phyloP scores from a whole-genome alignment of 2,888 invertebrate genomes.

The Phortica okadai region DNA sequence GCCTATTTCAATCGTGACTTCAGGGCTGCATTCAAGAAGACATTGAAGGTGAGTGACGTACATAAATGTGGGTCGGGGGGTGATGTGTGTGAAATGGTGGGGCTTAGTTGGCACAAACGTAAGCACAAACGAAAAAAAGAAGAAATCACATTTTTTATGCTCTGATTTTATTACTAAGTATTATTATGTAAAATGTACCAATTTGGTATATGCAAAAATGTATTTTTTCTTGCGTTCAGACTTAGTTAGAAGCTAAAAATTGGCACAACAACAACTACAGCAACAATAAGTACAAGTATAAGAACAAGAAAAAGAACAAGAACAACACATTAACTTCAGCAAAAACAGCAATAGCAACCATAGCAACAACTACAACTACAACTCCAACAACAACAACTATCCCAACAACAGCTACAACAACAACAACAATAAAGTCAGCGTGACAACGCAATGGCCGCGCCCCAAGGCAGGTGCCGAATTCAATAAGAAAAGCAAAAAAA shows the following conservation, averaged over 20 bases:
- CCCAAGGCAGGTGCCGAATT: background rate
- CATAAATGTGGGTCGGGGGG: no score
- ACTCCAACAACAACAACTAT: constrained; percentile 42
- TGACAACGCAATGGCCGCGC: constrained; percentile 33
- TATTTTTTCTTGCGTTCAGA: constrained; percentile 45
- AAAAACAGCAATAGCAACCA: constrained; percentile 30
- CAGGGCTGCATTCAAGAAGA: constrained; percentile 94
- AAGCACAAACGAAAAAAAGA: background rate
- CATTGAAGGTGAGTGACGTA: constrained; percentile 79
- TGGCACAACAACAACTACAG: constrained; percentile 35
- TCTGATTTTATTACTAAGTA: no score
- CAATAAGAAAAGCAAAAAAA: constrained; percentile 40
- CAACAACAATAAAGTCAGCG: constrained; percentile 34
- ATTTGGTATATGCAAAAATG: background rate
- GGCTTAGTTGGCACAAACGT: background rate
- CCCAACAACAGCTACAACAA: constrained; percentile 36
- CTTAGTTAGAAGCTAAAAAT: constrained; percentile 53
- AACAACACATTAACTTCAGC: constrained; percentile 5
- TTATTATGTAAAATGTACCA: background rate
- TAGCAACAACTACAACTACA: constrained; percentile 34
- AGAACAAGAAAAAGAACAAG: constrained; percentile 1
- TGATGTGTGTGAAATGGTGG: no score
- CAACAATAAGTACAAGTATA: background rate
- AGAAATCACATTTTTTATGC: background rate
- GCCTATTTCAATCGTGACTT: constrained; percentile 99